Conservation (phyloP, 1,140 invertebrate genomes). For the Drosophila auraria region DNA sequence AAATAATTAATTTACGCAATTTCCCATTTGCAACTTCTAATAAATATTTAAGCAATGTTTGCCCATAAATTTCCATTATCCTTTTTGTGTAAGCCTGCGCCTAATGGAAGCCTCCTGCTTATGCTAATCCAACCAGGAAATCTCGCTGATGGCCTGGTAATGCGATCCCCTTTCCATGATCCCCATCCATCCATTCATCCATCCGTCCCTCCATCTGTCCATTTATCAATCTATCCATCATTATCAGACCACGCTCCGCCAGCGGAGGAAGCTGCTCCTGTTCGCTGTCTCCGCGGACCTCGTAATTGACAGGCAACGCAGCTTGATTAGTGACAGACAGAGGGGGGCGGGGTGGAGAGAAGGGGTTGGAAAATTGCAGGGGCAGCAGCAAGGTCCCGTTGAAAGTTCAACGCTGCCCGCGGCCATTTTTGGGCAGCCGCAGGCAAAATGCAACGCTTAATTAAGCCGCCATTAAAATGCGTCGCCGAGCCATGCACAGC, state of each 20-base stretch:
- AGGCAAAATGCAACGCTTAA: constrained; percentile 74
- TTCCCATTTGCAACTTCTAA: no score
- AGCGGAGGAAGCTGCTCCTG: constrained; percentile 14
- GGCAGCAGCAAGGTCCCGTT: constrained; percentile 1
- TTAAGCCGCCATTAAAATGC: constrained; percentile 71
- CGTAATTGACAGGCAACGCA: constrained; percentile 47
- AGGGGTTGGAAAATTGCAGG: background rate
- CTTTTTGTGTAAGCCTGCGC: background rate
- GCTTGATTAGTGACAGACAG: constrained; percentile 44
- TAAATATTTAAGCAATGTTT: background rate
- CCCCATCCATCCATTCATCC: background rate
- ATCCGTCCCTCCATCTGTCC: constrained; percentile 1
- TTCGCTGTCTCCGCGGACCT: constrained; percentile 27
- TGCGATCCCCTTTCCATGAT: constrained; percentile 5
- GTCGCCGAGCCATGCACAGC: constrained; percentile 25
- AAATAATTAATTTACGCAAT: no score
- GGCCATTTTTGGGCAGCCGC: constrained; percentile 55
- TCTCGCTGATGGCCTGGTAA: constrained; percentile 12
- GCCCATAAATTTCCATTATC: background rate
- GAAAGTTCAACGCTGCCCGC: constrained; percentile 54
- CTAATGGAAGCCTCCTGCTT: background rate
- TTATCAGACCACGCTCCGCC: constrained; percentile 20
- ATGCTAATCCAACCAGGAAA: constrained; percentile 12
- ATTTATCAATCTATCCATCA: constrained; percentile 35
- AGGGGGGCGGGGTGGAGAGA: background rate